Conservation (phyloP, 2,113 vertebrate species). For the Hippocampus barbouri region DNA sequence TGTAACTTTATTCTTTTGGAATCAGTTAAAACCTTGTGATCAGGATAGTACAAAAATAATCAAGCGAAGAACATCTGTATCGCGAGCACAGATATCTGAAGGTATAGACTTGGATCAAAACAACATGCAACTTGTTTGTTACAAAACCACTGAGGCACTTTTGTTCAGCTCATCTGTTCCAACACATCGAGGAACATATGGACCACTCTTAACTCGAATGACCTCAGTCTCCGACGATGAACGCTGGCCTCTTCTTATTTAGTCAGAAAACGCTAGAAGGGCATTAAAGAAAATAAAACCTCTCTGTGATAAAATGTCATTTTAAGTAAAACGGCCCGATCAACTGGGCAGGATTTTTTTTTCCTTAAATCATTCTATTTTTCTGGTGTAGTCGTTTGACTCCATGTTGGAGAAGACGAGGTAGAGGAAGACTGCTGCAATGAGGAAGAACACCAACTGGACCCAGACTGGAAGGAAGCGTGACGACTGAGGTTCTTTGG, state of each 20-base stretch:
- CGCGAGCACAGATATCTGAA: not conserved
- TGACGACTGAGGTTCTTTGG: constrained; percentile 25
- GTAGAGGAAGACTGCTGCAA: constrained; percentile 57
- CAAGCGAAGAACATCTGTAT: not conserved
- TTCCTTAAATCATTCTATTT: constrained; percentile 44
- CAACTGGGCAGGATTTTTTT: not conserved
- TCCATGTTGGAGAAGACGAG: constrained; percentile 69
- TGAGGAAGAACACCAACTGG: constrained; percentile 65
- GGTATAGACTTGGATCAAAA: not conserved
- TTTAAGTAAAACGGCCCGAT: constrained; percentile 5
- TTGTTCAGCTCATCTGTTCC: not conserved
- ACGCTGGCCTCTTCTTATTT: not conserved
- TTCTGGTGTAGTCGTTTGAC: constrained; percentile 46
- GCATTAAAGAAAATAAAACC: constrained; percentile 26
- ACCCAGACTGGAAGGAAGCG: constrained; percentile 65
- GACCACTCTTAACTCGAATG: not conserved
- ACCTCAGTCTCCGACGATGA: not conserved
- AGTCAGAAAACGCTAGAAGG: not conserved
- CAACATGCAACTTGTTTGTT: not conserved
- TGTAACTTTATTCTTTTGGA: not conserved
- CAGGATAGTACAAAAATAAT: not conserved
- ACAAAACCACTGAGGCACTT: not conserved
- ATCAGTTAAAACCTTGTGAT: not conserved
- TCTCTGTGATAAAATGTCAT: constrained; percentile 1
- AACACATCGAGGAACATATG: too few species aligned